phyloP scores from a whole-genome alignment of 2,113 vertebrate genomes.

The Polypterus senegalus region DNA sequence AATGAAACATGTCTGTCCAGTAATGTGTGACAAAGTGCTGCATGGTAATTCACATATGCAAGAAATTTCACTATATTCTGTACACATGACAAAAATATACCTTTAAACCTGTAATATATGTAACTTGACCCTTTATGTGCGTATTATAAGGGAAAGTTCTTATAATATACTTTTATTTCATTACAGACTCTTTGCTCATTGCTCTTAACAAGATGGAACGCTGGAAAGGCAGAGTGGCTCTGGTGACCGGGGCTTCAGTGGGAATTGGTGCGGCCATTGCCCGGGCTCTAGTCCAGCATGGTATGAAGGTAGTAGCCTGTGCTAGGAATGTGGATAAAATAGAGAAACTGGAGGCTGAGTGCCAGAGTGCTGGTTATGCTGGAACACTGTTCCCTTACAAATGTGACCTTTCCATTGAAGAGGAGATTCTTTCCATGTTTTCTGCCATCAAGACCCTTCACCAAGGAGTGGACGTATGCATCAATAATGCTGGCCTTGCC shows the following conservation, averaged over 20 bases:
- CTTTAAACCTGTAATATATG: too few species aligned
- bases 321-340: conserved; percentile 83
- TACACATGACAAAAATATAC: too few species aligned
- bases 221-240: conserved; percentile 76
- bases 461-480: conserved; percentile 83
- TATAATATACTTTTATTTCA: too few species aligned
- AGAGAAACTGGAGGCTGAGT: conserved; percentile 88
- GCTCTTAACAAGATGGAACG: conserved; percentile 59
- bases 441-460: conserved; percentile 79
- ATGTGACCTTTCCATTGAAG: conserved; percentile 85
- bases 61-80: too few species aligned
- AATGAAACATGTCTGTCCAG: too few species aligned
- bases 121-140: too few species aligned
- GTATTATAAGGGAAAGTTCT: too few species aligned
- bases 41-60: too few species aligned
- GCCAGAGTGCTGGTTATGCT: conserved; percentile 79
- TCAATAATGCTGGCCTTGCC: conserved; percentile 88
- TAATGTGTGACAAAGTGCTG: too few species aligned
- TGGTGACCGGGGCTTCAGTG: conserved; percentile 84
- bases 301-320: conserved; percentile 84
- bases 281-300: conserved; percentile 76
- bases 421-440: conserved; percentile 96
- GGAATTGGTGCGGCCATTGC: conserved; percentile 84
- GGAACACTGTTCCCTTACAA: conserved; percentile 86
- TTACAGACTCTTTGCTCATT: too few species aligned